Percentiles rank a stretch among this genome's conserved stretches.
phyloP scores from a whole-genome alignment of 1,140 invertebrate species.

The Trachymyrmex septentrionalis region DNA sequence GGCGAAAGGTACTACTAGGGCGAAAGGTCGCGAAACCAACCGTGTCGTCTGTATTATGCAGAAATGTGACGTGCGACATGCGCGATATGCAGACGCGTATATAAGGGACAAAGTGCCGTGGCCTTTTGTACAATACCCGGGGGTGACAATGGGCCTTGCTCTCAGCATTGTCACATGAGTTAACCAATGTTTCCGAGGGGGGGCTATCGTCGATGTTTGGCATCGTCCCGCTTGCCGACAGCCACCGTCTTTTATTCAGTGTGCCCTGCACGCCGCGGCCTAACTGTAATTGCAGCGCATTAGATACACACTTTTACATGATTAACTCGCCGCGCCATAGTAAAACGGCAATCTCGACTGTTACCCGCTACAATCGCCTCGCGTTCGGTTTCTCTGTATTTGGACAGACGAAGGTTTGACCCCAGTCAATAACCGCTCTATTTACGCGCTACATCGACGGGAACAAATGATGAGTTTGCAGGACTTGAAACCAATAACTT shows the following conservation, averaged over 20 bases:
- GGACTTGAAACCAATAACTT: not conserved
- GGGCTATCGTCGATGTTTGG: slow-evolving; percentile 70
- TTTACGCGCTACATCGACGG: slow-evolving; percentile 30
- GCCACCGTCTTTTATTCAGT: slow-evolving; percentile 76
- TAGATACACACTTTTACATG: slow-evolving; percentile 71
- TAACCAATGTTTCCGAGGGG: slow-evolving; percentile 81
- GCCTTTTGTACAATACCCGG: slow-evolving; percentile 66
- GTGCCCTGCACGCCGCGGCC: slow-evolving; percentile 59
- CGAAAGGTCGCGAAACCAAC: slow-evolving; percentile 57
- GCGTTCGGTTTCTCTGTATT: slow-evolving; percentile 44
- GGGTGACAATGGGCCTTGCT: slow-evolving; percentile 77
- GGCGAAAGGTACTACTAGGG: not conserved
- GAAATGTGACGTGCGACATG: slow-evolving; percentile 80
- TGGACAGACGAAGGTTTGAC: slow-evolving; percentile 40
- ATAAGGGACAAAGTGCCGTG: slow-evolving; percentile 69
- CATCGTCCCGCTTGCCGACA: slow-evolving; percentile 72
- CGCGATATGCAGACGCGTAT: slow-evolving; percentile 56
- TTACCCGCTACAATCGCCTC: slow-evolving; percentile 37
- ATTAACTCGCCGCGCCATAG: slow-evolving; percentile 43
- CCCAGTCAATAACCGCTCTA: slow-evolving; percentile 28
- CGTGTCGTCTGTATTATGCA: slow-evolving; percentile 83
- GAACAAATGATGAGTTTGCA: slow-evolving; percentile 27
- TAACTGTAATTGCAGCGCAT: slow-evolving; percentile 72
- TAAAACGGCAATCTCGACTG: slow-evolving; percentile 16
- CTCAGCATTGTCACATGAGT: slow-evolving; percentile 83